A percentile compares a stretch with the other conserved stretches of the same genome.
These are phyloP conservation scores for Platorchestia sp. DNA, from an alignment of 1,140 invertebrate genomes.

Conservation along the genomic window DNA sequence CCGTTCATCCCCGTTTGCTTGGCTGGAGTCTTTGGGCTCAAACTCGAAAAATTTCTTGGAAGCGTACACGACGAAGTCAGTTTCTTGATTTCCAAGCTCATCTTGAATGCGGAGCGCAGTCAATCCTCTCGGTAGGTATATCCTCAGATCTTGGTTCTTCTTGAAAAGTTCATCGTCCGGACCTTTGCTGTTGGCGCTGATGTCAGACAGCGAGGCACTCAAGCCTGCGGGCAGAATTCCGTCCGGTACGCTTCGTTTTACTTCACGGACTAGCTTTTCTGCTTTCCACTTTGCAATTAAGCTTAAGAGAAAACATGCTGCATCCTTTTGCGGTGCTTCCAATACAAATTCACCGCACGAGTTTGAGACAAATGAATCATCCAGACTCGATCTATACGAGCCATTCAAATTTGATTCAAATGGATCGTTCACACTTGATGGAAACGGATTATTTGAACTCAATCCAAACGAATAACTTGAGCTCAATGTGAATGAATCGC, in stretches of 20 bases:
- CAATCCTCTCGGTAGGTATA: conserved; percentile 54
- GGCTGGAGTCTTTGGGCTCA: not conserved
- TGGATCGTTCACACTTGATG: not conserved
- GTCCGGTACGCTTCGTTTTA: not conserved
- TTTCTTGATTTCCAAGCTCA: not conserved
- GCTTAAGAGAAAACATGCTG: not conserved
- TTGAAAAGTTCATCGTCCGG: conserved; percentile 57
- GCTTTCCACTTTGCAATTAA: not conserved
- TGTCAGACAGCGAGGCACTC: not conserved
- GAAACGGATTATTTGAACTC: not conserved
- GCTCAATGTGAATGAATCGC: too few species aligned
- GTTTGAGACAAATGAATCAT: not conserved
- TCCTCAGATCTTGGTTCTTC: conserved; percentile 33
- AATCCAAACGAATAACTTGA: not conserved
- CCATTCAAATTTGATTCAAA: not conserved
- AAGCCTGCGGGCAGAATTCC: conserved; percentile 9
- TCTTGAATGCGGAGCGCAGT: conserved; percentile 25
- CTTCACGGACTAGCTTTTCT: not conserved
- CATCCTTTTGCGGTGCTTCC: not conserved
- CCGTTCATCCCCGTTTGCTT: not conserved
- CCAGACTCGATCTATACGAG: not conserved
- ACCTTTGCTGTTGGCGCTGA: conserved; percentile 35
- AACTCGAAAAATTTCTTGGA: conserved; percentile 29
- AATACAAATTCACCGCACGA: not conserved
- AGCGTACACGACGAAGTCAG: conserved; percentile 57